Evolutionary conservation across 2,113 vertebrate genomes (phyloP).

Genomic region (Xenopus borealis): DNA sequence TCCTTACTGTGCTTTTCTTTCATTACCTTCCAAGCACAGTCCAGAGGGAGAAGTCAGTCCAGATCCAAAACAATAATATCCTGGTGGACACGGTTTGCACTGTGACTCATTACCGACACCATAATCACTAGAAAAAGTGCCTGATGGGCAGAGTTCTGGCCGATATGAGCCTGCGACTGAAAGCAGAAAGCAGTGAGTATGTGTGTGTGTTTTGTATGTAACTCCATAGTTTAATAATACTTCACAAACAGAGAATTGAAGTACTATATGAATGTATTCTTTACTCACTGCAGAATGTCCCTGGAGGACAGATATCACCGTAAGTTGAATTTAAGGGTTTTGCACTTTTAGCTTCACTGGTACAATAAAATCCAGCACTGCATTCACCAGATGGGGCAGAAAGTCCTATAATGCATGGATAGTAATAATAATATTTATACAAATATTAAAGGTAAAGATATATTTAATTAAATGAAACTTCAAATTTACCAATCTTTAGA

Average conservation of each 20-base stretch:
- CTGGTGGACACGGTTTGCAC: conserved; percentile 75
- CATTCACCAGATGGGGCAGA: conserved; percentile 76
- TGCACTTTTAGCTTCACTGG: conserved; percentile 65
- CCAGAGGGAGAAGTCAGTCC: conserved; percentile 75
- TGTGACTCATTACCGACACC: conserved; percentile 59
- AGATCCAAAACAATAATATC: conserved; percentile 71
- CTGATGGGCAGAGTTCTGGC: conserved; percentile 75
- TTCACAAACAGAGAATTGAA: background rate
- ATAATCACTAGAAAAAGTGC: conserved; percentile 73
- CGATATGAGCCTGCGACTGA: conserved; percentile 70
- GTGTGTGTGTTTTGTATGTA: background rate
- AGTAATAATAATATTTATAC: background rate
- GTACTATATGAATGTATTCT: background rate
- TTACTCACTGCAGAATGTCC: conserved; percentile 80
- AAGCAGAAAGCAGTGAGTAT: background rate
- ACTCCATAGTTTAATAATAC: background rate
- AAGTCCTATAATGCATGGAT: conserved; percentile 67
- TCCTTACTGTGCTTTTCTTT: background rate
- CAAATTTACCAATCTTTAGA: too few species aligned
- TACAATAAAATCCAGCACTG: conserved; percentile 79
- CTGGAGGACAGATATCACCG: conserved; percentile 79
- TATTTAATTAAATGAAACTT: too few species aligned
- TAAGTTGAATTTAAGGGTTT: conserved; percentile 73
- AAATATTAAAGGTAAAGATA: too few species aligned
- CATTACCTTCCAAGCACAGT: conserved; percentile 75